A percentile compares a stretch with the other conserved stretches of the same genome.
Conservation (phyloP, 2,888 invertebrate genomes). For the Linyphia triangularis region DNA sequence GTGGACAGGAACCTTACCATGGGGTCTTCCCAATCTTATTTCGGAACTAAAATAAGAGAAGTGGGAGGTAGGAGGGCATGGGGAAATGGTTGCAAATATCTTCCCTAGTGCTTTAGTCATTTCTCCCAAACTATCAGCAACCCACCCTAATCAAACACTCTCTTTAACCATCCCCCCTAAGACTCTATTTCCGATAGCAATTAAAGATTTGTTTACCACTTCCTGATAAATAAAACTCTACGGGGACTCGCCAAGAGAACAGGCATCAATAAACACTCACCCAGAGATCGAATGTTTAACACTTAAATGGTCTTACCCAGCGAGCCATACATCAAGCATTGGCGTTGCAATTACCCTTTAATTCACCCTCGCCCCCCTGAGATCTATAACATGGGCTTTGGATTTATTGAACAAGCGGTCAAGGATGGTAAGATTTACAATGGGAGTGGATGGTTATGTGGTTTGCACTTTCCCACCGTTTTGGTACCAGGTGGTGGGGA, state of each 20-base stretch:
- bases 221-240: conserved; percentile 8
- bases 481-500: background rate
- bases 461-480: conserved; percentile 37
- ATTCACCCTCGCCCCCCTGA: background rate
- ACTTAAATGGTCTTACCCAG: conserved; percentile 8
- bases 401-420: conserved; percentile 13
- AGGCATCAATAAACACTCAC: conserved; percentile 37
- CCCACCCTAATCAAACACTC: background rate
- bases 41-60: too few relatives aligned
- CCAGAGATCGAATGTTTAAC: conserved; percentile 14
- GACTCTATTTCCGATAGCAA: conserved; percentile 55
- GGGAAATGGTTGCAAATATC: too few relatives aligned
- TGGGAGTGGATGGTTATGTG: background rate
- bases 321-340: background rate
- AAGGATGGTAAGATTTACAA: conserved; percentile 25
- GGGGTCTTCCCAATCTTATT: too few relatives aligned
- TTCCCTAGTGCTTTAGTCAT: too few relatives aligned
- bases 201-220: conserved; percentile 70
- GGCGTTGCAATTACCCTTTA: conserved; percentile 19
- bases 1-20: background rate
- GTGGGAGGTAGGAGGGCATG: too few relatives aligned
- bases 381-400: background rate
- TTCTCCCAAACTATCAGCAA: background rate
- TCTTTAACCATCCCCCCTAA: conserved; percentile 18
- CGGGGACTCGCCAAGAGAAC: background rate